These are phyloP conservation scores for Orthochromis malagaraziensis DNA, from an alignment of 2,113 vertebrate genomes.

Conservation along the genomic window DNA sequence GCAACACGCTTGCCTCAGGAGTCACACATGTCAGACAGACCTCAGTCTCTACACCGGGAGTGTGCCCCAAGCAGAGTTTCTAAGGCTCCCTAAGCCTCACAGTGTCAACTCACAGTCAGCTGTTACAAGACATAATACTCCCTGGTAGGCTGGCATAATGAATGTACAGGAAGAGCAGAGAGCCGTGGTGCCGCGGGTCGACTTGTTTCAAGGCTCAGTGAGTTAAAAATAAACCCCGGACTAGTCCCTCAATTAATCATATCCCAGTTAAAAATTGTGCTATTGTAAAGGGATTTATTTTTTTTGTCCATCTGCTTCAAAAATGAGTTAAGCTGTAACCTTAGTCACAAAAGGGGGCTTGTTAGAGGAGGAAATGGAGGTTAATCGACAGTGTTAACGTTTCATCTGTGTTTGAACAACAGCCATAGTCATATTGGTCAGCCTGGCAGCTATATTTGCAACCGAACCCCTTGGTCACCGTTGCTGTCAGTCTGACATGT, in stretches of 20 bases:
- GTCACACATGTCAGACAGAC: constrained; percentile 52
- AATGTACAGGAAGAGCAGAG: constrained; percentile 17
- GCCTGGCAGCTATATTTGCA: background rate
- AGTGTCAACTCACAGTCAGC: constrained; percentile 47
- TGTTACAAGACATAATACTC: constrained; percentile 43
- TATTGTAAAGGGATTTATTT: constrained; percentile 1
- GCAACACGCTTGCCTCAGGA: constrained; percentile 47
- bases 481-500: background rate
- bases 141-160: constrained; percentile 50
- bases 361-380: background rate
- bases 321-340: background rate
- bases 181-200: constrained; percentile 31
- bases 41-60: constrained; percentile 30
- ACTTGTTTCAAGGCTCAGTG: constrained; percentile 45
- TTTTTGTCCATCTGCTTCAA: background rate
- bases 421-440: background rate
- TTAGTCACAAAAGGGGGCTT: background rate
- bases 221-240: constrained; percentile 45
- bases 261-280: constrained; percentile 24
- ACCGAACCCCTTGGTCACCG: background rate
- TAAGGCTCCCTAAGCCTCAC: constrained; percentile 40
- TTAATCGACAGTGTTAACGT: background rate
- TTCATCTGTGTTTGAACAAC: background rate
- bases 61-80: constrained; percentile 53
- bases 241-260: constrained; percentile 53